phyloP scores from a whole-genome alignment of 2,797 vertebrate genomes.

The Sitta carolinensis region DNA sequence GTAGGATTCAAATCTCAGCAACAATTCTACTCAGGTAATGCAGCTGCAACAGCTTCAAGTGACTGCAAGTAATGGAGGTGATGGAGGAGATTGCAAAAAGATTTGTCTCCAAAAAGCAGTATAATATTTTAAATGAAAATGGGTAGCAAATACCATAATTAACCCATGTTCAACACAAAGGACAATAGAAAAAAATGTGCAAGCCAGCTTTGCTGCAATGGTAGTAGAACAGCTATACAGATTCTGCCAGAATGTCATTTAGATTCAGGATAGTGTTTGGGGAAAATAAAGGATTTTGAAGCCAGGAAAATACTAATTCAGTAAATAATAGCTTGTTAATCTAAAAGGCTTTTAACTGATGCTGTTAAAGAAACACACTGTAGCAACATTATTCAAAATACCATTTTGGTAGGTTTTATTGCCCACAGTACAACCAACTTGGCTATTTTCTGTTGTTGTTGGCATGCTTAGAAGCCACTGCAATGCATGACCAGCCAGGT shows the following conservation, averaged over 20 bases:
- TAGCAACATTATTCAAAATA: conserved; percentile 64
- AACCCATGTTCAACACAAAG: background rate
- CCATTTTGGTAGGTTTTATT: conserved; percentile 63
- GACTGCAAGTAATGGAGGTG: background rate
- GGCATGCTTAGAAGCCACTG: conserved; percentile 47
- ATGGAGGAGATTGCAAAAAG: background rate
- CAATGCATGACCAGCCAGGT: conserved; percentile 38
- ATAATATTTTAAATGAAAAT: background rate
- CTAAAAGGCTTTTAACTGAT: conserved; percentile 56
- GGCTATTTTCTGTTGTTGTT: conserved; percentile 61
- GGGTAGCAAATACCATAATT: background rate
- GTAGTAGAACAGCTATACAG: background rate
- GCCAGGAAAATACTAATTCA: conserved; percentile 52
- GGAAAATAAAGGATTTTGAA: conserved; percentile 48
- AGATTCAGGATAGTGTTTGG: conserved; percentile 32
- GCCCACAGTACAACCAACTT: conserved; percentile 61
- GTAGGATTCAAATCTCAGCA: background rate
- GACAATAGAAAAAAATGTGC: background rate
- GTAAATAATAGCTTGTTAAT: conserved; percentile 62
- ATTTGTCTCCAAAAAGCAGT: background rate
- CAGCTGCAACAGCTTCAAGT: background rate
- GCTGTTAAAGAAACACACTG: conserved; percentile 39
- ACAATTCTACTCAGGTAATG: background rate
- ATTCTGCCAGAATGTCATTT: conserved; percentile 21
- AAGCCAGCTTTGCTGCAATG: background rate